These are phyloP conservation scores for Anadara kagoshimensis DNA, from an alignment of 1,140 invertebrate genomes.

Conservation along the genomic window DNA sequence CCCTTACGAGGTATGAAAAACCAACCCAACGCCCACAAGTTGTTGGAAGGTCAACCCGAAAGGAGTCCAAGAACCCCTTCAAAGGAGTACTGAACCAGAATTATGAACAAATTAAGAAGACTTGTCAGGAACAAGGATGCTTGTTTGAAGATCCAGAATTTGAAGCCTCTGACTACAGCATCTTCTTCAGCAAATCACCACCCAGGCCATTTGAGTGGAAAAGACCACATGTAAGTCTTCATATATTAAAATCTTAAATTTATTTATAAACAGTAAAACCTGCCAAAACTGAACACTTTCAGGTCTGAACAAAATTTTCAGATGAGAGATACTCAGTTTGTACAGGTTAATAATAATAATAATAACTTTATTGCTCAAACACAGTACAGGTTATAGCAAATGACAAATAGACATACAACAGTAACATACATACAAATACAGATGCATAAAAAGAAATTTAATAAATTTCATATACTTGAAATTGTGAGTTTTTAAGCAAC, in stretches of 20 bases:
- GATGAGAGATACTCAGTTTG: too few species aligned
- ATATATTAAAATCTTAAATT: background rate
- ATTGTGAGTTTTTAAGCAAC: too few species aligned
- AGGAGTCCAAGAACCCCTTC: conserved; percentile 61
- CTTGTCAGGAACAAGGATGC: conserved; percentile 59
- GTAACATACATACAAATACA: too few species aligned
- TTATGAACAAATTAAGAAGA: conserved; percentile 61
- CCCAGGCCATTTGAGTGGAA: conserved; percentile 67
- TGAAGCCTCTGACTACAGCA: conserved; percentile 57
- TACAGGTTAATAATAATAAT: too few species aligned
- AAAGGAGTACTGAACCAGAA: conserved; percentile 57
- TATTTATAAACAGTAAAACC: too few species aligned
- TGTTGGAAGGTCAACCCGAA: conserved; percentile 47
- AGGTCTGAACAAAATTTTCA: too few species aligned
- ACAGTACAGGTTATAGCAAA: too few species aligned
- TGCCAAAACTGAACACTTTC: too few species aligned
- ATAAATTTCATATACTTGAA: too few species aligned
- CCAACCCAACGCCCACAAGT: conserved; percentile 43
- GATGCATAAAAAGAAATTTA: too few species aligned
- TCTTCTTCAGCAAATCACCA: conserved; percentile 66
- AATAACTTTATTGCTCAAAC: too few species aligned
- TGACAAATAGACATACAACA: too few species aligned
- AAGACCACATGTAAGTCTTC: conserved; percentile 63
- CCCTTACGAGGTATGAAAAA: conserved; percentile 16
- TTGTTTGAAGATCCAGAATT: conserved; percentile 73